Conservation (phyloP, 1,140 invertebrate species). For the Calycopis cecrops region DNA sequence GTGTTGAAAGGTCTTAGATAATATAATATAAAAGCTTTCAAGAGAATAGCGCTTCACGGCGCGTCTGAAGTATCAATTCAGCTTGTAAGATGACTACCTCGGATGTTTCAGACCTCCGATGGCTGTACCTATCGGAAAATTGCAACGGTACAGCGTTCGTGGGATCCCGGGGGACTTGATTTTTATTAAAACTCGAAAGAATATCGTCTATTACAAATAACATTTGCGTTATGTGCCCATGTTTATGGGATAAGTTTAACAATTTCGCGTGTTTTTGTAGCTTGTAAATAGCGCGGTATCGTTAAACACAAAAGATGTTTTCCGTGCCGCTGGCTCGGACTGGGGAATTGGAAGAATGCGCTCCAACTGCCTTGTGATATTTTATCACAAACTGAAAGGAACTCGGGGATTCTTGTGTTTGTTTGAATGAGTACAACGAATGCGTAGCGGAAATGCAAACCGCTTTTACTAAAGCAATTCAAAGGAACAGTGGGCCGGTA, state of each 20-base stretch:
- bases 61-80: slow-evolving; percentile 73
- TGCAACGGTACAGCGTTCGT: slow-evolving; percentile 40
- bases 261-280: slow-evolving; percentile 16
- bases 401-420: slow-evolving; percentile 59
- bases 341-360: slow-evolving; percentile 56
- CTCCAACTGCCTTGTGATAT: slow-evolving; percentile 58
- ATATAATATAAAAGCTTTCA: slow-evolving; percentile 75
- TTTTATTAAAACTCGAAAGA: slow-evolving; percentile 63
- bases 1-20: slow-evolving; percentile 73
- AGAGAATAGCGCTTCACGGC: slow-evolving; percentile 67
- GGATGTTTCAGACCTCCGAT: slow-evolving; percentile 56
- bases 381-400: slow-evolving; percentile 62
- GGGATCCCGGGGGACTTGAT: slow-evolving; percentile 49
- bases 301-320: slow-evolving; percentile 57
- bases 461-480: slow-evolving; percentile 58
- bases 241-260: not conserved
- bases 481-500: slow-evolving; percentile 52
- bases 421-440: slow-evolving; percentile 59
- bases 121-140: slow-evolving; percentile 67
- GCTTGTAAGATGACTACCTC: slow-evolving; percentile 68
- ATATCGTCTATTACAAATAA: slow-evolving; percentile 6
- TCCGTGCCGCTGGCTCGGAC: slow-evolving; percentile 47
- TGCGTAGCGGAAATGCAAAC: slow-evolving; percentile 63
- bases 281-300: slow-evolving; percentile 32
- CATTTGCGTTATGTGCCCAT: slow-evolving; percentile 14